Evolutionary conservation across 2,888 invertebrate genomes (phyloP), one percentile per base, ranked within the genome.

Genomic region (Cynaeus angustus): DNA sequence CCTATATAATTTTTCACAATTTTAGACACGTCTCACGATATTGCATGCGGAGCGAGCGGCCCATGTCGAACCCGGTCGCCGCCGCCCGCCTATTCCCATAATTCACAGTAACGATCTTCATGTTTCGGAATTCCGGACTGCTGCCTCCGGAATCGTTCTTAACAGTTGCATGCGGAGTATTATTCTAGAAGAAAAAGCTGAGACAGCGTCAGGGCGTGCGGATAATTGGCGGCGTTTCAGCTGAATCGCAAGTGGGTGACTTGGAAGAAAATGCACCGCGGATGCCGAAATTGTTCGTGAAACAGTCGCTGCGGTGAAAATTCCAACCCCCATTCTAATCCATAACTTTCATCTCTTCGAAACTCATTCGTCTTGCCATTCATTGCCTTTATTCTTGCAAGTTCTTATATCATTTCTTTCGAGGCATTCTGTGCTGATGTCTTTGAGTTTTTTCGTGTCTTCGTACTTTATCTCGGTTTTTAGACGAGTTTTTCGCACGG

Each of bases 91-190:
- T 66, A 66, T 68, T 38, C 72, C 52, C 70, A 75, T 75, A 75
- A 74, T 72, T 75, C 74, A 75, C 69, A 45, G 62, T 75, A 75
- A 75, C 75, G 74, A 75, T 71, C 70, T 72, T 70, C 71, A 70
- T 74, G 75, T 74, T 73, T 69, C 73, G 70, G 71, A 73, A 73
- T 74, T 74, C 73, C 70, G 66, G 72, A 45, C 72, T 66, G 70
- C 66, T 71, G 71, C 66, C 72, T 69, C 55, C 59, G 66, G 66
- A 70, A 70, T 55, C 67, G 68, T 62, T 68, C 68, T 68, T 59
- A 71, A 50, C 59, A 59, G 58, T 64, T 59, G 65, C 72, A 69
- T 70, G 64, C 48, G 50, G 62, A 71, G 67, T 72, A 55, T 72
- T 72, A 68, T 72, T 72, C 62, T 62, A 28, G 12, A 48, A 55